Evolutionary conservation across 2,888 invertebrate genomes (phyloP), one percentile per base, ranked within the genome.

Genomic region (Phaonia tiefii): DNA sequence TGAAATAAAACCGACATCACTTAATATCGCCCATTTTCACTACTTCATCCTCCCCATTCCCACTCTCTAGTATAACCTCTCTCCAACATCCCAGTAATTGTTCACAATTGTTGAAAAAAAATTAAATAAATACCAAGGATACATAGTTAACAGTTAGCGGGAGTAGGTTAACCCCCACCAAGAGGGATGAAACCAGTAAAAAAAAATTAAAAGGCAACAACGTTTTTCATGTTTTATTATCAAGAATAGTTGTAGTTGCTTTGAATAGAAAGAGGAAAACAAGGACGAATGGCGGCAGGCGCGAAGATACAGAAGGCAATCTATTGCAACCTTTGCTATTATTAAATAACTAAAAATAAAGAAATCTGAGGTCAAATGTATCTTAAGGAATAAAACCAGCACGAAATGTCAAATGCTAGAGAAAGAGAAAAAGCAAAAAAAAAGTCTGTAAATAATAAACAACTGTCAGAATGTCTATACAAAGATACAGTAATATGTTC

Each of bases 141-240:
- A 13, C 25, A 25, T 20, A 37, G 31, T 39, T 7, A 31, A 58
- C 13, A 58, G n/a, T 8, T 39, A 60, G 2, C 8, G 20, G 3
- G n/a, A n/a, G n/a, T n/a, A n/a, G n/a, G n/a, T n/a, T n/a, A n/a
- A n/a, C n/a, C 10, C 20, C 22, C 7, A 39, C 20, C n/a, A 31
- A 31, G 26, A 15, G n/a, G 26, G 60, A 58, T n/a, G 39, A 60
- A n/a, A n/a, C n/a, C n/a, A n/a, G n/a, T n/a, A n/a, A n/a, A n/a
- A n/a, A n/a, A n/a, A n/a, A n/a, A n/a, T n/a, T n/a, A n/a, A n/a
- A n/a, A n/a, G n/a, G n/a, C n/a, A n/a, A n/a, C n/a, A n/a, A n/a
- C n/a, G n/a, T n/a, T n/a, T n/a, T n/a, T n/a, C 63, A 63, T 63
- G 63, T 60, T 60, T 60, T 60, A 60, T 60, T 60, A 39, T 63